Conservation (phyloP, 2,888 invertebrate genomes). For the Furcula furcula region DNA sequence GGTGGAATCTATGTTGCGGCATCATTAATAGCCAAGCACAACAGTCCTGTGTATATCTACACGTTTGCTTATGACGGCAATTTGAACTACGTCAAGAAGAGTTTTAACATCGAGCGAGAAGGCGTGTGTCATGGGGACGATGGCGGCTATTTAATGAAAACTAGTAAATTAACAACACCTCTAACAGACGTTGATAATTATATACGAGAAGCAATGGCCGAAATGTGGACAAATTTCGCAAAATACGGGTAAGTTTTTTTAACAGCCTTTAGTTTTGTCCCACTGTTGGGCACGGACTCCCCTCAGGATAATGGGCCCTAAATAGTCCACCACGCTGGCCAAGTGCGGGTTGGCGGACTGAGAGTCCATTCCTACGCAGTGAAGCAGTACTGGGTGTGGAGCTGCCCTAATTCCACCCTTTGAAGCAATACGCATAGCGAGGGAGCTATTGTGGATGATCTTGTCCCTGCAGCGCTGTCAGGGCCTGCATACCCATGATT, state of each 20-base stretch:
- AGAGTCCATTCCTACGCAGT: no score
- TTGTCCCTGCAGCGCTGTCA: no score
- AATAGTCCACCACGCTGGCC: no score
- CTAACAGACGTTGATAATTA: slow-evolving; percentile 48
- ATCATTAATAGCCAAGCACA: slow-evolving; percentile 51
- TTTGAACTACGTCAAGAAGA: slow-evolving; percentile 75
- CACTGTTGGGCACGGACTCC: no score
- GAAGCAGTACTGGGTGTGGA: no score
- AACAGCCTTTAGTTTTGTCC: no score
- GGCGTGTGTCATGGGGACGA: slow-evolving; percentile 85
- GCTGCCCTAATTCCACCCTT: no score
- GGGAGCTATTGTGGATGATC: no score
- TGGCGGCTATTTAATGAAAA: slow-evolving; percentile 79
- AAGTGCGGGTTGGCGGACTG: no score
- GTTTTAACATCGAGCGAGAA: slow-evolving; percentile 55
- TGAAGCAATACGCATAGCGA: no score
- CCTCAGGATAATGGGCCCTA: no score
- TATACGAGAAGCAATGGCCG: slow-evolving; percentile 68
- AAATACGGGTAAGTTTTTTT: slow-evolving; percentile 76
- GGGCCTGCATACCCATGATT: no score
- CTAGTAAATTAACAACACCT: slow-evolving; percentile 34
- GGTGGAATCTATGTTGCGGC: slow-evolving; percentile 58
- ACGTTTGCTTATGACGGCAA: slow-evolving; percentile 81
- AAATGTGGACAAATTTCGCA: slow-evolving; percentile 85
- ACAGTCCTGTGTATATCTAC: slow-evolving; percentile 78